Base-by-base conservation (phyloP, 1,140 invertebrate genomes). In the Oncopodura yosiiana region DNA sequence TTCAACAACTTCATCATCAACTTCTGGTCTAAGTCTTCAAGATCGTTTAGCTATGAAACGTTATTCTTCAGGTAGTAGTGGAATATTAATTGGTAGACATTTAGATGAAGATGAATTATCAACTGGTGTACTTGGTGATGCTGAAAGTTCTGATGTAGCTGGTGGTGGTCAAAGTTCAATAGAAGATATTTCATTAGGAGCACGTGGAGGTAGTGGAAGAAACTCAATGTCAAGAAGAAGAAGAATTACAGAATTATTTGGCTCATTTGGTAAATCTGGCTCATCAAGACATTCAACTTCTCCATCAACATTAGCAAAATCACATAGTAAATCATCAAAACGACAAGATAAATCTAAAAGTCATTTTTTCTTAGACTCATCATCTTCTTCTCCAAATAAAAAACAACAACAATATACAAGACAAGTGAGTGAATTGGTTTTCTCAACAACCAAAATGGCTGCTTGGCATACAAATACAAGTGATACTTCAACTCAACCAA, bases 101-200 rank as follows among this genome's bases (percentile, higher is more conserved):
- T 37, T 56, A n/a, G 65, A 65, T 37, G 67, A 67, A 49, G 67
- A 57, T 4, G 67, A 67, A 19, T 36, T 65, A 18, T 66, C 65
- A 9, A 65, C 52, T 37, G 67, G 67, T 36, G 56, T 46, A 26
- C 39, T 65, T 12, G 67, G 56, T 8, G 67, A 68, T 58, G 61
- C 56, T 1, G 67, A 68, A 38, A 67, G 56, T 23, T 65, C 65
- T 11, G 66, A 67, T 56, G 60, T 57, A 2, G 37, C 42, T 49
- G 9, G 24, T 53, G 29, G 61, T 63, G n/a, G 60, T 49, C 23
- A 42, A 34, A 51, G 39, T 34, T 52, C 53, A 24, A 18, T 30
- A 2, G 53, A 54, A 16, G 52, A 49, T 29, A 49, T 61, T 19
- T 21, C 27, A 24, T 30, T 52, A 39, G 2, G 54, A 49, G 30